Percentiles rank a stretch among this genome's conserved stretches.
phyloP scores from a whole-genome alignment of 2,113 vertebrate genomes.

The Varanus komodoensis region DNA sequence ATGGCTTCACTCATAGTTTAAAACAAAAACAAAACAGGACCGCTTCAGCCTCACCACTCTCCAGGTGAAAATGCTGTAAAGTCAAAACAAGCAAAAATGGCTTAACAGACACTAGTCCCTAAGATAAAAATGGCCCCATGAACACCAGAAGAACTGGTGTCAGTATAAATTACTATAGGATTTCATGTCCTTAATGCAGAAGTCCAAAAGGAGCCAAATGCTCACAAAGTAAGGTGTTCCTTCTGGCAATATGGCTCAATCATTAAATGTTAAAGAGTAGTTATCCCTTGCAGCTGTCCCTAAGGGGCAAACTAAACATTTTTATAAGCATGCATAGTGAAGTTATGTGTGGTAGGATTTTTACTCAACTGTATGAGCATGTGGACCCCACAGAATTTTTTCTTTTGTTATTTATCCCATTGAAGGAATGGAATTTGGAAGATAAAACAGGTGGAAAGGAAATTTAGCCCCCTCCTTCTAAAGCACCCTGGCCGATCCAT shows the following conservation, averaged over 20 bases:
- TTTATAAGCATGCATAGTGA: too few species aligned
- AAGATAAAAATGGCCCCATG: not conserved
- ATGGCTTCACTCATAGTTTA: not conserved
- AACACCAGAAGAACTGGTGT: not conserved
- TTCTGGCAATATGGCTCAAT: not conserved
- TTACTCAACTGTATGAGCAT: too few species aligned
- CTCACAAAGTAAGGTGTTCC: not conserved
- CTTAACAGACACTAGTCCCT: not conserved
- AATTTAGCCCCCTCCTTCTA: too few species aligned
- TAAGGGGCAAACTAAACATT: not conserved
- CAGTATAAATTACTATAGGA: not conserved
- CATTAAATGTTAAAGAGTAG: not conserved
- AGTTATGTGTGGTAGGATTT: too few species aligned
- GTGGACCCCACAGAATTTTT: too few species aligned
- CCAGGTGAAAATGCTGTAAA: not conserved
- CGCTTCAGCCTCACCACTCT: not conserved
- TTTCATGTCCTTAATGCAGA: not conserved
- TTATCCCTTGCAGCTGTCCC: not conserved
- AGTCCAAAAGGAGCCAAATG: not conserved
- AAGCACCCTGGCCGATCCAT: too few species aligned
- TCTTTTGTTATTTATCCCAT: too few species aligned
- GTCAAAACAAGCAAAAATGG: not conserved
- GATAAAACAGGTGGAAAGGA: too few species aligned
- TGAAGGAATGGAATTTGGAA: too few species aligned
- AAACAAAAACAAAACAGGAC: not conserved